Evolutionary conservation across 2,113 vertebrate species (phyloP), one percentile per base, ranked within the genome.

Genomic region (Cacatua alba): DNA sequence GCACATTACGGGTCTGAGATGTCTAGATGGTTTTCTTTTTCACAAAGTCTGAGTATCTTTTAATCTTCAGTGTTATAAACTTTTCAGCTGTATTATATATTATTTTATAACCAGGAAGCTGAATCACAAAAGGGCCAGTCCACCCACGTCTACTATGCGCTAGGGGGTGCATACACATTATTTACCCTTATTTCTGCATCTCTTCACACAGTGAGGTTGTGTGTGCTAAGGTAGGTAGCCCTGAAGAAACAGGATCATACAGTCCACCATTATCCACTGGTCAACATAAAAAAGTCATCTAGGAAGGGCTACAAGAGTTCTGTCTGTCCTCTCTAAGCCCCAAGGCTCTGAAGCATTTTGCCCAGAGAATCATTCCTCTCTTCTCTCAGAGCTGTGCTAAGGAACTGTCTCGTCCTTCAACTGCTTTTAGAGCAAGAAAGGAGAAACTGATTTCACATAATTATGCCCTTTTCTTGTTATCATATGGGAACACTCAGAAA

Each of bases 391-490:
- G 14, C 15, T 2, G 0, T 72, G 55, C 49, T 52, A 62, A 29
- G 21, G 41, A 77, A 63, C 4, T n/a, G 5, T 80, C 49, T 92
- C 3, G 2, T 62, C 49, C 64, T 53, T 81, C 43, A 86, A 39
- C 41, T 78, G n/a, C 52, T 92, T 83, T 81, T 39, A 74, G 49
- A 88, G 44, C 21, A 68, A 92, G 86, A 78, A 92, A 70, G 53
- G 31, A 81, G 53, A 94, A 96, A 84, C 52, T 59, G 55, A 64
- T 94, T 88, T 85, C 57, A 41, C 4, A 6, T 55, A 91, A 94
- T 91, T 68, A 79, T 8, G 29, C 7, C 52, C 29, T 91, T 84
- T 96, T 86, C 67, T 52, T 93, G n/a, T 62, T 94, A 43, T 86
- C 69, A 28, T 19, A 75, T 24, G 52, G 52, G 51, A 92, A 67